Conservation (phyloP, 2,113 vertebrate genomes). For the Lathamus discolor region DNA sequence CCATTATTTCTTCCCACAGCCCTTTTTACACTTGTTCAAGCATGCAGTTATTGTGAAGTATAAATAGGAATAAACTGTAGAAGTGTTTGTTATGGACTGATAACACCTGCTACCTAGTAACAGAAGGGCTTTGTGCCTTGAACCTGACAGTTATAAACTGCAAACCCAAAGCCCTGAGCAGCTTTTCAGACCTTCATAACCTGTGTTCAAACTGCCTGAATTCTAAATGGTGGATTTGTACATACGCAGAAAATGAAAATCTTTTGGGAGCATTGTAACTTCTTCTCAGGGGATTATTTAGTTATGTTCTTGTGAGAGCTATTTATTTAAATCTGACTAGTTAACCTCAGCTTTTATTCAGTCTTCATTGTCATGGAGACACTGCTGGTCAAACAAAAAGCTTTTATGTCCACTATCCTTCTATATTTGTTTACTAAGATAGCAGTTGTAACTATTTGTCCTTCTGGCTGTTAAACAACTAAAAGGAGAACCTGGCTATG, state of each 20-base stretch:
- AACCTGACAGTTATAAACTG: background rate
- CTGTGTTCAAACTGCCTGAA: background rate
- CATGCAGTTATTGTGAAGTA: background rate
- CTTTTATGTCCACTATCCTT: background rate
- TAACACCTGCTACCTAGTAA: rapidly evolving
- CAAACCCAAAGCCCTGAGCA: background rate
- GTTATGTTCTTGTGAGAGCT: background rate
- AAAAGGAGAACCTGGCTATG: background rate
- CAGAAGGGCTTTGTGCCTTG: background rate
- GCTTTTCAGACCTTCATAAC: background rate
- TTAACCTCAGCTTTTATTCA: background rate
- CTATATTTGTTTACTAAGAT: background rate
- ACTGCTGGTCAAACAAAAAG: background rate
- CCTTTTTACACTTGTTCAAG: background rate
- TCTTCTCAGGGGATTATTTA: background rate
- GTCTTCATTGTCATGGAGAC: background rate
- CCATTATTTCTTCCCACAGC: background rate
- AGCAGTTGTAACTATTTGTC: background rate
- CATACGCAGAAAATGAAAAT: background rate
- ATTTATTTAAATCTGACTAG: background rate
- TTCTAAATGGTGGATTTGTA: background rate
- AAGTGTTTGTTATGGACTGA: background rate
- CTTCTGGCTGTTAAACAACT: background rate
- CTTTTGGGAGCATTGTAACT: background rate
- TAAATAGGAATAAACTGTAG: background rate